Evolutionary conservation across 1,140 invertebrate genomes (phyloP).

Genomic region (Charaxes varanes): DNA sequence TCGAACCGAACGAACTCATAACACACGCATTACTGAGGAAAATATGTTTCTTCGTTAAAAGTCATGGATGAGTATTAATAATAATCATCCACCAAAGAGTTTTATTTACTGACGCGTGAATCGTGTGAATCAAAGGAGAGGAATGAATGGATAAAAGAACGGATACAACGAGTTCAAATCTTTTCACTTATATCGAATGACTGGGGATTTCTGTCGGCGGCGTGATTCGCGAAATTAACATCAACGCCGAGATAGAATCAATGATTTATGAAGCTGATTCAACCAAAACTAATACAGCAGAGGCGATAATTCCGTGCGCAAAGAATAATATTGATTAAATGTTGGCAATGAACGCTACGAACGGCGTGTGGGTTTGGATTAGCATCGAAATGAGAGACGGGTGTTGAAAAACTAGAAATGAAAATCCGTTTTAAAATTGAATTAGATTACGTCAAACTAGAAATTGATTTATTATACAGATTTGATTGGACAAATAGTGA

Average conservation of each 20-base stretch:
- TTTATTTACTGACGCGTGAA: slow-evolving; percentile 6
- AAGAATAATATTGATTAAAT: slow-evolving; percentile 25
- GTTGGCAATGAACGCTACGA: background rate
- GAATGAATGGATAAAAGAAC: slow-evolving; percentile 14
- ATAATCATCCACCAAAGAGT: slow-evolving; percentile 1
- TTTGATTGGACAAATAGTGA: background rate
- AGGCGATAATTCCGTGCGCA: slow-evolving; percentile 17
- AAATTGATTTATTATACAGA: background rate
- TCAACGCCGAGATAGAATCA: slow-evolving; percentile 22
- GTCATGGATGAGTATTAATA: slow-evolving; percentile 3
- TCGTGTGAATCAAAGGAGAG: slow-evolving; percentile 12
- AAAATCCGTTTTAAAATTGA: background rate
- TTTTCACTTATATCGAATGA: slow-evolving; percentile 21
- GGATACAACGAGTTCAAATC: slow-evolving; percentile 7
- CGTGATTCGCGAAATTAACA: slow-evolving; percentile 28
- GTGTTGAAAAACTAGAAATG: background rate
- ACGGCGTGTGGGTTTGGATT: background rate
- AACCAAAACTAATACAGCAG: slow-evolving; percentile 18
- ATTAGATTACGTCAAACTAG: slow-evolving; percentile 1
- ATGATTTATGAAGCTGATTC: slow-evolving; percentile 26
- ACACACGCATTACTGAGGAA: no score
- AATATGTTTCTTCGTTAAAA: background rate
- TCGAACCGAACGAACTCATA: no score
- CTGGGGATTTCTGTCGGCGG: slow-evolving; percentile 14
- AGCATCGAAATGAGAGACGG: slow-evolving; percentile 1